These are phyloP conservation scores for Cephus spinipes DNA, from an alignment of 2,888 invertebrate genomes.

Conservation along the genomic window DNA sequence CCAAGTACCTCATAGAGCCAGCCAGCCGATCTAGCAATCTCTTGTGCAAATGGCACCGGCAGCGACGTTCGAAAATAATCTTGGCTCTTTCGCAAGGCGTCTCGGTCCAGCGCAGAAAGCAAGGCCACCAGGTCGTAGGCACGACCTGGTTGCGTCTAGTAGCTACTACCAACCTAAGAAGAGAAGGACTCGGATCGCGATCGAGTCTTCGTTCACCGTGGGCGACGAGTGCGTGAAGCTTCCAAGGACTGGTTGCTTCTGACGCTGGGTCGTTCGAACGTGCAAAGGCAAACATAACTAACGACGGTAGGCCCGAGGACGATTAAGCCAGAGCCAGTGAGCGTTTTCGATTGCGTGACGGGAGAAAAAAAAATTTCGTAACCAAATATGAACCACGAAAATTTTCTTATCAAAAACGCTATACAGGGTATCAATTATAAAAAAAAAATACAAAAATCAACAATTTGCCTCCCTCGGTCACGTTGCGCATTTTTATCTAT, in stretches of 20 bases:
- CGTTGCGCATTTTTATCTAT: no score
- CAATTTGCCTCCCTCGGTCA: not conserved
- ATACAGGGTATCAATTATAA: not conserved
- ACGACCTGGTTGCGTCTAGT: constrained; percentile 42
- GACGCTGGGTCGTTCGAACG: not conserved
- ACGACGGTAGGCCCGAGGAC: not conserved
- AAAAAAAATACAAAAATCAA: not conserved
- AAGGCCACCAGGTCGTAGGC: constrained; percentile 57
- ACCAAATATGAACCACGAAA: not conserved
- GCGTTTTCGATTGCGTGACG: not conserved
- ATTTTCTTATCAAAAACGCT: not conserved
- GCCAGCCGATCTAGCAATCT: not conserved
- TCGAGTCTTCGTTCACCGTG: not conserved
- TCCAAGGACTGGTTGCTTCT: not conserved
- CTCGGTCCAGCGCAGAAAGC: constrained; percentile 55
- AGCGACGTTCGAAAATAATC: constrained; percentile 42
- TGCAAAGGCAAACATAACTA: not conserved
- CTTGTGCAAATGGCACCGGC: not conserved
- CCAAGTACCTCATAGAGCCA: not conserved
- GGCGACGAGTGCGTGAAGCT: not conserved
- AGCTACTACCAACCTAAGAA: not conserved
- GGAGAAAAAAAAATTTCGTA: not conserved
- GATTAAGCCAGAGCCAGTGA: not conserved
- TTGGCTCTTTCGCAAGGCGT: constrained; percentile 47
- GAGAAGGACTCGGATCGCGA: not conserved